Evolutionary conservation across 2,797 vertebrate genomes (phyloP), one percentile per base, ranked within the genome.

Genomic region (Sebastes reedi): DNA sequence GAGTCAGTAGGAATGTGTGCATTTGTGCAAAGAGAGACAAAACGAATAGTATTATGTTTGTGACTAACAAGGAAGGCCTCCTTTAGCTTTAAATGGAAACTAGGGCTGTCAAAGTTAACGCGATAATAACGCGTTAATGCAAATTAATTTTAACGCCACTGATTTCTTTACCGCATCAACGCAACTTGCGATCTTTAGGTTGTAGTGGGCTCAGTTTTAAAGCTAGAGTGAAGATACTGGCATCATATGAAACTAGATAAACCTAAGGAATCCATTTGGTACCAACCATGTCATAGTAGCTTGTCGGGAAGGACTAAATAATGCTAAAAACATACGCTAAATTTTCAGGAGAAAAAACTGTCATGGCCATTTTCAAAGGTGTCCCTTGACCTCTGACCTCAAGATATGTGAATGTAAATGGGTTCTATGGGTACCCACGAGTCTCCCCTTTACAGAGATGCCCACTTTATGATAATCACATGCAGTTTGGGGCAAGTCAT

Each of bases 1-100:
- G 67, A 81, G 39, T 36, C 14, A 36, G 58, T 60, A 71, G 75
- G 58, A 72, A 56, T 80, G 66, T 80, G 72, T 66, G 24, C 62
- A 13, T 79, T 56, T 66, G 52, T 55, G 77, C 39, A 56, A 72
- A 83, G 79, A 78, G 13, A 73, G 14, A 46, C 25, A 18, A 36
- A n/a, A 8, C 8, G 3, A 2, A 9, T 50, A 50, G 18, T 52
- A n/a, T n/a, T 22, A 32, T n/a, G 3, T 62, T n/a, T 62, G 7
- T 1, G 54, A 54, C 54, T 7, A 27, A 75, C 32, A 59, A n/a
- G 20, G n/a, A 32, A 62, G 25, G 36, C 4, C 30, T 62, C 2
- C 42, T n/a, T 69, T 29, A 60, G 34, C 12, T 52, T 66, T 16
- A 64, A 39, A 79, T 72, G 14, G 39, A 77, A 52, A 24, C 18